phyloP scores from a whole-genome alignment of 2,888 invertebrate species.

The Hemaris fuciformis region DNA sequence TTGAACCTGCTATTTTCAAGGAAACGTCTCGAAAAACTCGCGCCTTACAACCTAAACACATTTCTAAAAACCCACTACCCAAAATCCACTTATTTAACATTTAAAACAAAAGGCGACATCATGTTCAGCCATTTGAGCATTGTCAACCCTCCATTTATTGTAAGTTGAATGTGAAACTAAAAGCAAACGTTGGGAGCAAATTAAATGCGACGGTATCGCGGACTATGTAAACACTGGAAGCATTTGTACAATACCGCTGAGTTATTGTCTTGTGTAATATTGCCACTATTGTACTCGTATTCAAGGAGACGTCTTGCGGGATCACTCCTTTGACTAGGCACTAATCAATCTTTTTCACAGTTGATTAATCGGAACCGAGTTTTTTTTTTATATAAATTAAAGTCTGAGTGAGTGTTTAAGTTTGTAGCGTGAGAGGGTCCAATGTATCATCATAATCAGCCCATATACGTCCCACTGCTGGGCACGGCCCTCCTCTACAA shows the following conservation, averaged over 20 bases:
- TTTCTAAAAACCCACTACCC: neutral
- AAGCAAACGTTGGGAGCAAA: slow-evolving; percentile 25
- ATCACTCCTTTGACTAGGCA: slow-evolving; percentile 15
- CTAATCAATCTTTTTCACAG: neutral
- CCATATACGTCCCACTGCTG: no score
- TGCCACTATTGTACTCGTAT: slow-evolving; percentile 10
- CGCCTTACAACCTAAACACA: neutral
- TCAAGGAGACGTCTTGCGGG: slow-evolving; percentile 13
- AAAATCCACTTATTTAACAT: neutral
- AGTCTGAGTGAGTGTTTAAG: no score
- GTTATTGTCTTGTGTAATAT: slow-evolving; percentile 33
- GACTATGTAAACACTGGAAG: slow-evolving; percentile 28
- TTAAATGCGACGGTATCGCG: slow-evolving; percentile 26
- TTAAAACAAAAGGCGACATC: neutral
- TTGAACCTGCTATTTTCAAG: no score
- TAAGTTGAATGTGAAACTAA: neutral
- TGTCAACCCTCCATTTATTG: neutral
- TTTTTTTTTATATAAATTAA: no score
- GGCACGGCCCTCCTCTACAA: no score
- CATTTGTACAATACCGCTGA: slow-evolving; percentile 13
- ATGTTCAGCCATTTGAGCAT: neutral
- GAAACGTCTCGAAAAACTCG: neutral
- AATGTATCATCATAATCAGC: no score
- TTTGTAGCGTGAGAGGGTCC: no score
- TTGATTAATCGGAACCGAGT: no score